Evolutionary conservation across 2,888 invertebrate genomes (phyloP).

Genomic region (Julus scandinavius): DNA sequence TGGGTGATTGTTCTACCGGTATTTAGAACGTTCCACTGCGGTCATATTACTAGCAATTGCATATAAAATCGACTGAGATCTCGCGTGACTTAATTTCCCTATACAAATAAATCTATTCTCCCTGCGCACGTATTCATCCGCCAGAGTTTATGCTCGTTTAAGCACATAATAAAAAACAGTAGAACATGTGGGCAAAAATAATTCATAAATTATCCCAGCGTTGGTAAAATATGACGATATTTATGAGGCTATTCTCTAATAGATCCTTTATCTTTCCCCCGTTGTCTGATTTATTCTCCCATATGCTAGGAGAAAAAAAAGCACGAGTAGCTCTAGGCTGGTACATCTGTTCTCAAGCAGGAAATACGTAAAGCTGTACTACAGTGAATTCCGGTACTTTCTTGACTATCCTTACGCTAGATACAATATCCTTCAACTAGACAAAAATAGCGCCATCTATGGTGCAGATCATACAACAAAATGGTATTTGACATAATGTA

Average conservation of each 20-base stretch:
- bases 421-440: background rate
- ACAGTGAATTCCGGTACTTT: background rate
- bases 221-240: background rate
- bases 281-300: slow-evolving; percentile 35
- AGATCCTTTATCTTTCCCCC: background rate
- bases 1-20: background rate
- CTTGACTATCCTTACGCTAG: background rate
- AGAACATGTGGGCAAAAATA: background rate
- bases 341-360: background rate
- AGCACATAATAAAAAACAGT: background rate
- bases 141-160: background rate
- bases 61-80: background rate
- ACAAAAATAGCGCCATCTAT: no score
- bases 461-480: no score
- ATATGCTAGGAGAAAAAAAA: background rate
- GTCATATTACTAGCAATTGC: background rate
- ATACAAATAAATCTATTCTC: slow-evolving; percentile 15
- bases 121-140: background rate
- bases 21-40: background rate
- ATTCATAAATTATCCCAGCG: slow-evolving; percentile 1
- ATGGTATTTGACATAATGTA: no score
- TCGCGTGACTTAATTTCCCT: background rate
- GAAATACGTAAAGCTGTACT: background rate
- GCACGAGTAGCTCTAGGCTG: background rate
- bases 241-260: background rate